Base-by-base conservation (phyloP, 2,888 invertebrate species). In the Enoplolaimus lenunculus region DNA sequence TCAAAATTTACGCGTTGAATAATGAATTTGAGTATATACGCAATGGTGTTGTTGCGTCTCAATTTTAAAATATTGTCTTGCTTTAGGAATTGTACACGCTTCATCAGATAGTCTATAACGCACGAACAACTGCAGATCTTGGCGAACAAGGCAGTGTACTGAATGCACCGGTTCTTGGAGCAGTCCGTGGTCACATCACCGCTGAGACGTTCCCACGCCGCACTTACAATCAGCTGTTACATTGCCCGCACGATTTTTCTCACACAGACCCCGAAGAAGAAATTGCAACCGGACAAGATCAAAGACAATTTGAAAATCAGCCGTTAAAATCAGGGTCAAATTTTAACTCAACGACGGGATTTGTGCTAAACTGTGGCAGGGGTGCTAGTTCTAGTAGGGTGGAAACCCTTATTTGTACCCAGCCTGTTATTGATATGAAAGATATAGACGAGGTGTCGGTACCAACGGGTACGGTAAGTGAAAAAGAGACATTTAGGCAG, bases 191-290 rank as follows among this genome's bases (percentile, higher is more conserved):
- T 45, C 7, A 45, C 7, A 7, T 45, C 7, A 13, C 45, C 7
- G 45, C 45, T 13, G 45, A 45, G 7, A 45, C 45, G 45, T 45
- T 45, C 21, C 45, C 45, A 66, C 67, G 67, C 34, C n/a, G 34
- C 33, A 2, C 67, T 3, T 28, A 16, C 16, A 31, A 66, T n/a
- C 67, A 31, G n/a, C 34, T 66, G 67, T 34, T 66, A n/a, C n/a
- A 31, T 31, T 66, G 67, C 31, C 69, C 69, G 28, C 69, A 69
- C 66, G 70, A 70, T 34, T 68, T 68, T 26, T n/a, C 70, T 2
- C 70, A 70, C 21, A 29, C 66, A 7, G 3, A 26, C 2, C 3
- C 26, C 3, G 69, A 69, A 3, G 69, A 69, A 66, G 45, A 45
- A 21, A 45, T 45, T 45, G 45, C 7, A 13, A n/a, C n/a, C n/a